These are phyloP conservation scores for Mormyrops attenuatus DNA, from an alignment of 2,797 vertebrate species.

Conservation along the genomic window DNA sequence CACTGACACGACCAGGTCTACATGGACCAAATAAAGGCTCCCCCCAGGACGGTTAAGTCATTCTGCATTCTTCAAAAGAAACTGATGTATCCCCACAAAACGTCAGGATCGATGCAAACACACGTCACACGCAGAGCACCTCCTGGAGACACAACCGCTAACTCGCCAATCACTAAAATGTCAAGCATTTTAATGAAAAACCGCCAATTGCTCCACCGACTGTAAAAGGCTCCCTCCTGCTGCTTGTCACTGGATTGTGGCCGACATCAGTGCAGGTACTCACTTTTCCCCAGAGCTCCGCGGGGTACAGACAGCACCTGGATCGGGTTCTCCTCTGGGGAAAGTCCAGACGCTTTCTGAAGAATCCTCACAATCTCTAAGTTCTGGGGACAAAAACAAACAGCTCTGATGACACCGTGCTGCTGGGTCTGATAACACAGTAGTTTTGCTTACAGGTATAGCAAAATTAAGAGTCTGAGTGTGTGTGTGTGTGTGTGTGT, in stretches of 20 bases:
- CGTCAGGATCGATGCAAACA: not conserved
- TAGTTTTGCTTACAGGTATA: not conserved
- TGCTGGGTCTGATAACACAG: too few species aligned
- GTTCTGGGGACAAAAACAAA: constrained; percentile 48
- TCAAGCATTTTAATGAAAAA: not conserved
- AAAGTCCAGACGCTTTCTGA: constrained; percentile 59
- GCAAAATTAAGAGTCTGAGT: not conserved
- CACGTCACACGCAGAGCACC: not conserved
- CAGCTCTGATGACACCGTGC: not conserved
- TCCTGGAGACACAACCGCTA: not conserved
- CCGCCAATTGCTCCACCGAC: not conserved
- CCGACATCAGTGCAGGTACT: not conserved
- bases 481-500: not conserved
- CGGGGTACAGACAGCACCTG: constrained; percentile 59
- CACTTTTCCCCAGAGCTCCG: constrained; percentile 54
- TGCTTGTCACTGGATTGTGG: not conserved
- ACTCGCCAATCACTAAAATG: not conserved
- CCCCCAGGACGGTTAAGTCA: not conserved
- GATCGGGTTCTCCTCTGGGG: constrained; percentile 53
- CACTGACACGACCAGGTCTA: not conserved
- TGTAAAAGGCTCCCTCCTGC: not conserved
- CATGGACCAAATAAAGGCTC: not conserved
- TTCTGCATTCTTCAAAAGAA: not conserved
- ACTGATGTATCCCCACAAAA: not conserved
- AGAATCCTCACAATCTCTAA: constrained; percentile 60